phyloP scores from a whole-genome alignment of 2,888 invertebrate species.

The Priocnemis perturbator region DNA sequence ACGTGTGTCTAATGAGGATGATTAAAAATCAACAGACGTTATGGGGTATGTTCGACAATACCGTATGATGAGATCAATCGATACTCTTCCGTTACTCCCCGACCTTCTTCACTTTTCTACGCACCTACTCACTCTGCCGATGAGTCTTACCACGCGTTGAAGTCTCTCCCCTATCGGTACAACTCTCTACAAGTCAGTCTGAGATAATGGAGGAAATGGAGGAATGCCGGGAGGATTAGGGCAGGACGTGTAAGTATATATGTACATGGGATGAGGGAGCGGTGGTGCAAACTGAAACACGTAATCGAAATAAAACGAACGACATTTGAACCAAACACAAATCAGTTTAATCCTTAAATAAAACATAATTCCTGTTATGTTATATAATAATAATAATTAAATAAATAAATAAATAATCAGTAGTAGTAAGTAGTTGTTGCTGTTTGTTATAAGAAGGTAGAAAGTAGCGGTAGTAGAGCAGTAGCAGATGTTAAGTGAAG shows the following conservation, averaged over 20 bases:
- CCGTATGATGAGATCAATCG: no score
- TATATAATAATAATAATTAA: conserved; percentile 73
- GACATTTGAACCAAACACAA: conserved; percentile 74
- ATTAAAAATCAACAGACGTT: conserved; percentile 5
- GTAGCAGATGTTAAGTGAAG: conserved; percentile 30
- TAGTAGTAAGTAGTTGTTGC: conserved; percentile 60
- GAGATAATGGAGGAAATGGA: conserved; percentile 12
- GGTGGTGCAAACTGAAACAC: conserved; percentile 63
- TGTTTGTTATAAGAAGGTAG: conserved; percentile 40
- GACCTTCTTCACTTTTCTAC: not conserved
- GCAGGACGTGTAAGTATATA: conserved; percentile 18
- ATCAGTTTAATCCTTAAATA: conserved; percentile 75
- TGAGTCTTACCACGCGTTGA: not conserved
- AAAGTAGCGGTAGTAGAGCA: conserved; percentile 52
- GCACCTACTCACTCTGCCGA: not conserved
- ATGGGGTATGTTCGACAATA: not conserved
- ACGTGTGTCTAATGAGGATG: not conserved
- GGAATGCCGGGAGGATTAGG: conserved; percentile 32
- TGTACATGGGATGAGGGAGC: conserved; percentile 11
- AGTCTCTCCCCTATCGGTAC: conserved; percentile 5
- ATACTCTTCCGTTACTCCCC: no score
- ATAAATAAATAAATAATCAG: conserved; percentile 74
- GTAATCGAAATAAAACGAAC: conserved; percentile 71
- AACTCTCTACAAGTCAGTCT: conserved; percentile 29
- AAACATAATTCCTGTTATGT: conserved; percentile 74